Evolutionary conservation across 2,888 invertebrate genomes (phyloP), one percentile per base, ranked within the genome.

Genomic region (Conus canariensis): DNA sequence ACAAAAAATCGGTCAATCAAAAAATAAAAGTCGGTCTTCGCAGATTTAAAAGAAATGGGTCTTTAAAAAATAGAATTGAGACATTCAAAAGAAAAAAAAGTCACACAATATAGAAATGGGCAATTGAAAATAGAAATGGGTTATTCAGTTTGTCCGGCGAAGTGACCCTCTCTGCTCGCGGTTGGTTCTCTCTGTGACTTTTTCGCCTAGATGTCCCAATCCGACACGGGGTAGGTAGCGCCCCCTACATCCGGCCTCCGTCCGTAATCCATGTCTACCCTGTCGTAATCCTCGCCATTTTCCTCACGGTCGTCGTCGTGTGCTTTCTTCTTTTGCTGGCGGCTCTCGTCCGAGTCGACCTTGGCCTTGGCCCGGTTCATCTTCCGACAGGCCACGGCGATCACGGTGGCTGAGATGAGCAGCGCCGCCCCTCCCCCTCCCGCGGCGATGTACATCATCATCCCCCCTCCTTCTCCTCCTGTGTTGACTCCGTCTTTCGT

Each of bases 341-440:
- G 14, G 70, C 64, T 88, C 12, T 88, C 80, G 45, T 82, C 64
- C 64, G 14, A 60, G n/a, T 67, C 45, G 10, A 83, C 22, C 67
- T 58, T 19, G 30, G 60, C 88, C 22, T 82, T 88, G 88, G 30
- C n/a, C 60, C 30, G 25, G 83, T 83, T 88, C 56, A 25, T 56
- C 56, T 83, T 82, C 30, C 80, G 58, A 45, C 88, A 88, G 8
- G 67, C 67, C 64, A 82, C 82, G 12, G n/a, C 83, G n/a, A 58
- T 56, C 45, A 88, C 67, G 10, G 80, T 10, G 45, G 83, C 88
- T 8, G 67, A 82, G 25, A 88, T 10, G 22, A 88, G n/a, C 22
- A 88, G 45, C 12, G 83, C 88, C 5, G 56, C 88, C 64, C 82
- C 88, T 7, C 83, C 83, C 10, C 45, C 88, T 12, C 88, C 88